Conservation (phyloP, 2,888 invertebrate genomes). For the Blastobasis lacticolella region DNA sequence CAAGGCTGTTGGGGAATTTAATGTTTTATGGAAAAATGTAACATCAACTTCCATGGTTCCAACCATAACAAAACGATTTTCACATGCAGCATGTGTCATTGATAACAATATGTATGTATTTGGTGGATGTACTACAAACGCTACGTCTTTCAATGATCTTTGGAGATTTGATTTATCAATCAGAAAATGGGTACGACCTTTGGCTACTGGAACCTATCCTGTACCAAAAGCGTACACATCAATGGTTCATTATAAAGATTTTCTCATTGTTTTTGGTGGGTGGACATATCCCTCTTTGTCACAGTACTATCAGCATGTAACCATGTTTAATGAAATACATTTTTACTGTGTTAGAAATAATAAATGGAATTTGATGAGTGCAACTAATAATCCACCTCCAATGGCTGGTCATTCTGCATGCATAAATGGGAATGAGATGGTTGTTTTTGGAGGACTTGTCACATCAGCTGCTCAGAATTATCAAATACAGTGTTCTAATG, state of each 20-base stretch:
- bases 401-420: conserved; percentile 96
- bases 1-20: conserved; percentile 84
- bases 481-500: conserved; percentile 79
- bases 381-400: conserved; percentile 82
- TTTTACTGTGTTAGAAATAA: conserved; percentile 87
- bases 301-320: conserved; percentile 88
- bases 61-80: conserved; percentile 92
- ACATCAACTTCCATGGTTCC: conserved; percentile 75
- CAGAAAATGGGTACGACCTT: conserved; percentile 87
- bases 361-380: conserved; percentile 82
- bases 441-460: conserved; percentile 85
- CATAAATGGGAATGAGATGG: conserved; percentile 86
- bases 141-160: conserved; percentile 96
- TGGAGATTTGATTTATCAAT: conserved; percentile 94
- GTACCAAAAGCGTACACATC: conserved; percentile 97
- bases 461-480: conserved; percentile 64
- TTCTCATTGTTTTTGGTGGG: conserved; percentile 92
- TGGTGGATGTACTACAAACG: conserved; percentile 95
- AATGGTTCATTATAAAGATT: conserved; percentile 89
- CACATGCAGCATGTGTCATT: conserved; percentile 90
- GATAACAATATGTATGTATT: conserved; percentile 94
- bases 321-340: conserved; percentile 94
- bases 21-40: conserved; percentile 82
- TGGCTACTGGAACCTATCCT: conserved; percentile 90
- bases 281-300: conserved; percentile 94